phyloP scores from a whole-genome alignment of 1,140 invertebrate genomes.

The Drosophila ercepeae region DNA sequence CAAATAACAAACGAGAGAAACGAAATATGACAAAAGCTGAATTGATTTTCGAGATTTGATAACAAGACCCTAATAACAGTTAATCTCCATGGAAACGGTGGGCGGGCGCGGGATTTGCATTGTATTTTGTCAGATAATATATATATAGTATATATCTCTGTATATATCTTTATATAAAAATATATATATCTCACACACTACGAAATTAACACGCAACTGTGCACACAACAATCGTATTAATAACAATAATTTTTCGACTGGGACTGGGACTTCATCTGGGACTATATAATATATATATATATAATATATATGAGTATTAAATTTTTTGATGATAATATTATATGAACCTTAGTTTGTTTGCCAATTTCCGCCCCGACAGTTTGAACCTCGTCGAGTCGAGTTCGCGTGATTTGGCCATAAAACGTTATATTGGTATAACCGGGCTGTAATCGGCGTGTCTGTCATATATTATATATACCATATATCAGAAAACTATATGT shows the following conservation, averaged over 20 bases:
- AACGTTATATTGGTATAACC: constrained; percentile 48
- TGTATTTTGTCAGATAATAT: no score
- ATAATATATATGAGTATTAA: constrained; percentile 36
- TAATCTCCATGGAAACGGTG: constrained; percentile 41
- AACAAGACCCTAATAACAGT: constrained; percentile 45
- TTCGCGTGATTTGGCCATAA: constrained; percentile 59
- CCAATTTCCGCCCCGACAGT: constrained; percentile 29
- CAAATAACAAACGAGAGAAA: no score
- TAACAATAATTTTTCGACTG: constrained; percentile 76
- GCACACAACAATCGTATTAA: constrained; percentile 82
- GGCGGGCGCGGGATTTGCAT: constrained; percentile 33
- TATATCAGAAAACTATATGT: no score
- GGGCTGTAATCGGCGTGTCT: constrained; percentile 34
- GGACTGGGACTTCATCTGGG: no score
- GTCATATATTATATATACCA: constrained; percentile 23
- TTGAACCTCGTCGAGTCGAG: constrained; percentile 37
- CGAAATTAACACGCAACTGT: constrained; percentile 81
- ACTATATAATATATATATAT: constrained; percentile 6
- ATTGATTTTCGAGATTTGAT: constrained; percentile 23
- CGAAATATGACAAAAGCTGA: constrained; percentile 7
- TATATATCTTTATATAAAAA: neutral
- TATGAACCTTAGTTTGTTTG: constrained; percentile 7
- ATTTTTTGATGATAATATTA: constrained; percentile 37
- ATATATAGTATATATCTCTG: neutral
- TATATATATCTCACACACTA: constrained; percentile 59